Evolutionary conservation across 2,113 vertebrate genomes (phyloP), one percentile per base, ranked within the genome.

Genomic region (Jacana jacana): DNA sequence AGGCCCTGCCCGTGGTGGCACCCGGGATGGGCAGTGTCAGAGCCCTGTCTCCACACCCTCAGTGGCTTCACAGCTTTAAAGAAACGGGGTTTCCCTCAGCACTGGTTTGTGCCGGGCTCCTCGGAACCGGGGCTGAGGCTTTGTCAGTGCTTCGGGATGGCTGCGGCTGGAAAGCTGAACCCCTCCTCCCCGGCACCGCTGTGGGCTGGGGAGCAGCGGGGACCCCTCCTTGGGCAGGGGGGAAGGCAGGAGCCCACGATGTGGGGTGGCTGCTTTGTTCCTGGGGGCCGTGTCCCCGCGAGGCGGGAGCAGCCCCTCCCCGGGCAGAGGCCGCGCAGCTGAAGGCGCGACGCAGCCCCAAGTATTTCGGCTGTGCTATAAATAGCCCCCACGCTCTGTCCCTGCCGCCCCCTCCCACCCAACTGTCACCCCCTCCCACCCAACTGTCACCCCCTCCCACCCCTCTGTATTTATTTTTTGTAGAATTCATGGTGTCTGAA

Each of bases 381-480:
- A 60, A 76, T 58, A 87, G 69, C 55, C 79, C 33, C 6, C 39
- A 19, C 28, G 4, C 49, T 37, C 83, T 4, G 11, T 54, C 55
- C 64, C 75, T 25, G 33, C 39, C 18, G 1, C 49, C 69, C 48
- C 55, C 40, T 54, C 51, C 25, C 51, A 3, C 84, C 51, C 23
- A 49, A 16, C 63, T 69, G 76, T 40, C 40, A 40, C 42, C n/a
- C n/a, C n/a, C n/a, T n/a, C n/a, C n/a, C 83, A 65, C 17, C 17
- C 23, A 49, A 16, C 63, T 69, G 76, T n/a, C n/a, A n/a, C n/a
- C n/a, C n/a, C n/a, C n/a, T n/a, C n/a, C n/a, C 83, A 65, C 17
- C 17, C 77, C 88, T 81, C 88, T 8, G 86, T 96, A 95, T 97
- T 97, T 92, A 82, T 95, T 98, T 94, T 96, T 97, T 97, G 91